A percentile compares a stretch with the other conserved stretches of the same genome.
Evolutionary conservation across 2,113 vertebrate species (phyloP).

Genomic region (Isichthys henryi): DNA sequence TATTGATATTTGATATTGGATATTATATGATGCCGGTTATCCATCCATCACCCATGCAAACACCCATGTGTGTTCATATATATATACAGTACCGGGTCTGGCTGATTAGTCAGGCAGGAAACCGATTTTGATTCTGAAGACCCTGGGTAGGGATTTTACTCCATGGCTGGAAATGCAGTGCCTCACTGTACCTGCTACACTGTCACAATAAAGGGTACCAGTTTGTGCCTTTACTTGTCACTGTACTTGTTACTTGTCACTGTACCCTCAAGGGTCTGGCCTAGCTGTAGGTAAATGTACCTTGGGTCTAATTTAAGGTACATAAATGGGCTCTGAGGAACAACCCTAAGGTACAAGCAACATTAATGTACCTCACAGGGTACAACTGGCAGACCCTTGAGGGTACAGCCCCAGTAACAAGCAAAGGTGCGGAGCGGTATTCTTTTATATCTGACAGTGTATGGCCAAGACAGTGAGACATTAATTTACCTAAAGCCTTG

Average conservation of each 20-base stretch:
- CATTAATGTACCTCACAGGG: no score
- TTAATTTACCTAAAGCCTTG: not conserved
- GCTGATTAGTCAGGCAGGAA: not conserved
- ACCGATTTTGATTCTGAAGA: not conserved
- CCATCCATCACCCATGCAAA: not conserved
- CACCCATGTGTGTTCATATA: not conserved
- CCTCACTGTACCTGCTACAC: not conserved
- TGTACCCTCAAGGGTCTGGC: no score
- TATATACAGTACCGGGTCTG: not conserved
- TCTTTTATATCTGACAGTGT: no score
- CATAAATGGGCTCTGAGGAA: not conserved
- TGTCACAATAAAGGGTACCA: no score
- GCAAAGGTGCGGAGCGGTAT: no score
- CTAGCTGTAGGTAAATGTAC: no score
- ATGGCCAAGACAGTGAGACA: no score
- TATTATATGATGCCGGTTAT: not conserved
- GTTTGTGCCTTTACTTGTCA: no score
- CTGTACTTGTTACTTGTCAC: no score
- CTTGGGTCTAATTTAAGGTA: not conserved
- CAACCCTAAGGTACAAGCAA: no score
- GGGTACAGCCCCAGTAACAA: no score
- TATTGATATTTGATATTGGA: not conserved
- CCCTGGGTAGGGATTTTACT: not conserved
- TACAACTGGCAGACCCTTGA: no score
- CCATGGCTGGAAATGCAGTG: not conserved